These are phyloP conservation scores for Hemiscyllium ocellatum DNA, from an alignment of 2,113 vertebrate genomes.

Conservation along the genomic window DNA sequence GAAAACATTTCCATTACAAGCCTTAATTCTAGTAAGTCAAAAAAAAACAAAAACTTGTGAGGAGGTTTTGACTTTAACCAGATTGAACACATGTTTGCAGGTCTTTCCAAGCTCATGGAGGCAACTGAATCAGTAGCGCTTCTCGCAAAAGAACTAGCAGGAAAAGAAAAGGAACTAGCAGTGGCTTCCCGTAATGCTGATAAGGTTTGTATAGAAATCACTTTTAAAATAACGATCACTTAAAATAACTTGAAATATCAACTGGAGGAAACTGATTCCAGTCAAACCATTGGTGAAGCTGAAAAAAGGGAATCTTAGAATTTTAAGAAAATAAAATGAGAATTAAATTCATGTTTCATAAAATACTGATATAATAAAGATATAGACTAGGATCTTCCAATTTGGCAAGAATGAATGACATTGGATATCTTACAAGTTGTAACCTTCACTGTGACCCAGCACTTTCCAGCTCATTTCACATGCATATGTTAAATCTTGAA, in stretches of 20 bases:
- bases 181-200: conserved; percentile 71
- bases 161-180: conserved; percentile 75
- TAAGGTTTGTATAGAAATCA: conserved; percentile 47
- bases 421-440: no score
- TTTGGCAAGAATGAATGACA: no score
- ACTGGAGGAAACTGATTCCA: background rate
- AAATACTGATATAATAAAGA: background rate
- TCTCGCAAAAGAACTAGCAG: conserved; percentile 56
- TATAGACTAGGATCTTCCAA: background rate
- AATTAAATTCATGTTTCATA: background rate
- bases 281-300: background rate
- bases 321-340: background rate
- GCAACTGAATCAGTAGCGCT: conserved; percentile 68
- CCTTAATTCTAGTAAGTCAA: background rate
- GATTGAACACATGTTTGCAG: conserved; percentile 42
- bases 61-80: background rate
- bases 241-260: background rate
- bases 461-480: no score
- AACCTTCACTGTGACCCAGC: no score
- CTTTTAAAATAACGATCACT: background rate
- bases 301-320: background rate
- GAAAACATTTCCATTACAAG: background rate
- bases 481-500: no score
- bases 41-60: background rate
- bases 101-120: conserved; percentile 73